Conservation (phyloP, 2,113 vertebrate genomes). For the Pseudorectes ferrugineus region DNA sequence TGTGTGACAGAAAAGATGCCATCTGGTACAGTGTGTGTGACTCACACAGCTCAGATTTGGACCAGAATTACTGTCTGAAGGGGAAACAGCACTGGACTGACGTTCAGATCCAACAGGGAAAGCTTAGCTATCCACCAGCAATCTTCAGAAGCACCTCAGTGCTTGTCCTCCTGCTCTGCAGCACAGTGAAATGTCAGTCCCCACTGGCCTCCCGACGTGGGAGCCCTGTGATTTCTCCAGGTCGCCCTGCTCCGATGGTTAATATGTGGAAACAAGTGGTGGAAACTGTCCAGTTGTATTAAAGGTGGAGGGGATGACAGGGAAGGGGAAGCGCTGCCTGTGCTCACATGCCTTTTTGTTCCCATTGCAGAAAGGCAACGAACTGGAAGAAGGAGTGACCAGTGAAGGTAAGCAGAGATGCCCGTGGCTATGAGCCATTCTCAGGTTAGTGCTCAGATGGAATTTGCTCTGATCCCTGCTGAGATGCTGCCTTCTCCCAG, state of each 20-base stretch:
- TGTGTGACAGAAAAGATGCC: not conserved
- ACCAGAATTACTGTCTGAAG: not conserved
- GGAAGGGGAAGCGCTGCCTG: not conserved
- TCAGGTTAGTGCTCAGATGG: not conserved
- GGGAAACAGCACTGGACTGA: not conserved
- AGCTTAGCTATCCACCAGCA: not conserved
- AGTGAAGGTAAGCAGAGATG: conserved; percentile 86
- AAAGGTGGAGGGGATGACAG: not conserved
- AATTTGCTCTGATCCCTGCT: not conserved
- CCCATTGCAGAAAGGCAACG: conserved; percentile 86
- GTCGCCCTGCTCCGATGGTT: not conserved
- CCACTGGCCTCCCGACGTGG: rapidly evolving
- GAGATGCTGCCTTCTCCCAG: not conserved
- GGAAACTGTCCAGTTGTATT: not conserved
- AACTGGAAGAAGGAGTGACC: conserved; percentile 93
- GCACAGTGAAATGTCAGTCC: not conserved
- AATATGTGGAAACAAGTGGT: not conserved
- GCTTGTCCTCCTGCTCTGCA: not conserved
- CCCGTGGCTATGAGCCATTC: not conserved
- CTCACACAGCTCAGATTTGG: not conserved
- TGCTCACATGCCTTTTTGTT: conserved; percentile 23
- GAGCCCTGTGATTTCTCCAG: not conserved
- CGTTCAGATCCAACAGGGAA: not conserved
- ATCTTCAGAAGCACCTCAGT: not conserved
- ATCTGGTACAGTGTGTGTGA: not conserved